Conservation (phyloP, 2,797 vertebrate genomes). For the Pantherophis alleghaniensis region DNA sequence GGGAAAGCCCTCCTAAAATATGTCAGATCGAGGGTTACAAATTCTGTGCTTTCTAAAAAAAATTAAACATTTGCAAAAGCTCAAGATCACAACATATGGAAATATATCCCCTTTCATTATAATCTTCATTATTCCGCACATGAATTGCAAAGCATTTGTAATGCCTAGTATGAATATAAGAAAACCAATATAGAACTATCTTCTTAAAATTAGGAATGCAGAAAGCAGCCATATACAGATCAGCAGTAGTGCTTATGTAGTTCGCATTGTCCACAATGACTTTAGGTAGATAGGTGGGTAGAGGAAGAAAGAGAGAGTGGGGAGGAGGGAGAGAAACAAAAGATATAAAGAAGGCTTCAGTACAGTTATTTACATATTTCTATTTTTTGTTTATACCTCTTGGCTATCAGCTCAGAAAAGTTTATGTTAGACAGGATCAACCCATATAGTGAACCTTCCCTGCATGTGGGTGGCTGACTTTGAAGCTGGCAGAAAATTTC, state of each 20-base stretch:
- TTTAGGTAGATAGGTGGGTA: not conserved
- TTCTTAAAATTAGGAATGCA: not conserved
- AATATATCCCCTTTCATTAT: constrained; percentile 12
- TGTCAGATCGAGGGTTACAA: not conserved
- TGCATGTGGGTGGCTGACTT: not conserved
- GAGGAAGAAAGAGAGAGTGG: not conserved
- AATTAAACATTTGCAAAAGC: not conserved
- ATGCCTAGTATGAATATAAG: not conserved
- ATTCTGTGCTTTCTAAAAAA: not conserved
- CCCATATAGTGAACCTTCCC: not conserved
- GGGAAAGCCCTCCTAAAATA: not conserved
- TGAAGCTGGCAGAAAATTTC: not conserved
- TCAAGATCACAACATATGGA: not conserved
- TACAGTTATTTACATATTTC: not conserved
- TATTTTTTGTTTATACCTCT: not conserved
- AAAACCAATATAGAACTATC: not conserved
- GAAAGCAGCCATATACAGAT: not conserved
- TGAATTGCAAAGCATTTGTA: not conserved
- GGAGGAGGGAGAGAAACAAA: not conserved
- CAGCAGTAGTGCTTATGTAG: not conserved
- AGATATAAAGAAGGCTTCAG: not conserved
- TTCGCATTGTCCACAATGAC: not conserved
- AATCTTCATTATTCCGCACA: not conserved
- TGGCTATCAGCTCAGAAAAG: not conserved
- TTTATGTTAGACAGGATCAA: not conserved